phyloP scores from a whole-genome alignment of 2,797 vertebrate species.

The Hydrophis major region DNA sequence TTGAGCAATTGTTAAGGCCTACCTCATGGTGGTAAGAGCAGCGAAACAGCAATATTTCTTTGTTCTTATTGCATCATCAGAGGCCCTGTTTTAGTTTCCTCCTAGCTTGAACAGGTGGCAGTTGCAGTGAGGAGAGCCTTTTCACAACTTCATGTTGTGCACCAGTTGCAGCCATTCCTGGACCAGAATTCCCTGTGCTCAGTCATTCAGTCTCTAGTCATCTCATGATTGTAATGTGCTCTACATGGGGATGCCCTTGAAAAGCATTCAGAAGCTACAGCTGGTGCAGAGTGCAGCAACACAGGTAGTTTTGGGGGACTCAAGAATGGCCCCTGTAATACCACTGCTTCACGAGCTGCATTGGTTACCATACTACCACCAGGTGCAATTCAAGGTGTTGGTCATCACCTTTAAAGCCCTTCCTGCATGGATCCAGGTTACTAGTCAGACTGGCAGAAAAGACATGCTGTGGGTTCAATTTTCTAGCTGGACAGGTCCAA shows the following conservation, averaged over 20 bases:
- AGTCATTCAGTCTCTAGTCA: neutral
- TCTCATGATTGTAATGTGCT: neutral
- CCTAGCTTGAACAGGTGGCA: too few species aligned
- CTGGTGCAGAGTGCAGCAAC: neutral
- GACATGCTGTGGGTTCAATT: too few species aligned
- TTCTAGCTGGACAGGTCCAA: neutral
- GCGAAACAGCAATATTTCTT: too few species aligned
- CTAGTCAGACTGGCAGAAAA: neutral
- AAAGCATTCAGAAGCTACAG: neutral
- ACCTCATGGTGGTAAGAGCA: too few species aligned
- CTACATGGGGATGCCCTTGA: neutral
- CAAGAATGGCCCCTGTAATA: neutral
- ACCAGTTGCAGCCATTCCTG: too few species aligned
- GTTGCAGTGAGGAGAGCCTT: too few species aligned
- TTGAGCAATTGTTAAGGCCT: too few species aligned
- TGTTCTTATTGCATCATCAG: too few species aligned
- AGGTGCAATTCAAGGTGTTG: neutral
- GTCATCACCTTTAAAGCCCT: neutral
- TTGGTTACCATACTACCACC: neutral
- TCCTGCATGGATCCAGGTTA: neutral
- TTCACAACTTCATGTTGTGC: too few species aligned
- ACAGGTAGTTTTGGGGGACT: neutral
- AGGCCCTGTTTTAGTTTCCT: too few species aligned
- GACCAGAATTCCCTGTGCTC: too few species aligned
- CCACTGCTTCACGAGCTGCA: neutral